Evolutionary conservation across 2,797 vertebrate species (phyloP), one percentile per base, ranked within the genome.

Genomic region (Aselliscus stoliczkanus): DNA sequence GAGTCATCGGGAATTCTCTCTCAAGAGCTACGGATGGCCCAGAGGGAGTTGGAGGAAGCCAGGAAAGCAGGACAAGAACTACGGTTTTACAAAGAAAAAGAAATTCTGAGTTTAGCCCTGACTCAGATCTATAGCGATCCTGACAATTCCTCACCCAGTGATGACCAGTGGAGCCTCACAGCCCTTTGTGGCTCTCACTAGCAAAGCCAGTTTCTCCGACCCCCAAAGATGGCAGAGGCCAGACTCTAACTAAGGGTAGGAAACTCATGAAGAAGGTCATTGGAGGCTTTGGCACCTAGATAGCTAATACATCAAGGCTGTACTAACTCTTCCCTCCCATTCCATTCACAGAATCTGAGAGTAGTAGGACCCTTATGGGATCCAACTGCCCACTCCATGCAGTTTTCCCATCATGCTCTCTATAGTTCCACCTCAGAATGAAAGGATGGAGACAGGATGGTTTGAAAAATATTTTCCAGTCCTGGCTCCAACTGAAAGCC

Each of bases 21-120:
- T 42, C 98, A 98, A 95, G 99, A 99, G 98, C 98, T 99, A 29
- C 99, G 99, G 93, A 97, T 98, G 96, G 99, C 98, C 0, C 98
- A 99, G 96, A 98, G 98, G 97, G 99, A 99, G 97, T 88, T 99
- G 88, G 99, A 99, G 50, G 98, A 99, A 96, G 98, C 99, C 34
- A 98, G 99, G 15, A 98, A 98, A 93, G 98, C 98, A 11, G 99
- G 99, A 73, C 97, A 98, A 50, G 99, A 99, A 96, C 98, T 99
- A 6, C 99, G 99, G 84, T 99, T 99, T 98, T 99, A 99, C 97
- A 99, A 99, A 97, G 99, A 99, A 97, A 99, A 98, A 73, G 99
- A 99, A 98, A 99, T 99, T 93, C 98, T 99, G 86, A 98, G 98
- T 95, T 98, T 99, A 97, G 99, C 99, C 70, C 98, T 99, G 72